A percentile compares a stretch with the other conserved stretches of the same genome.
Evolutionary conservation across 2,888 invertebrate species (phyloP).

Genomic region (Orthonevra nobilis): DNA sequence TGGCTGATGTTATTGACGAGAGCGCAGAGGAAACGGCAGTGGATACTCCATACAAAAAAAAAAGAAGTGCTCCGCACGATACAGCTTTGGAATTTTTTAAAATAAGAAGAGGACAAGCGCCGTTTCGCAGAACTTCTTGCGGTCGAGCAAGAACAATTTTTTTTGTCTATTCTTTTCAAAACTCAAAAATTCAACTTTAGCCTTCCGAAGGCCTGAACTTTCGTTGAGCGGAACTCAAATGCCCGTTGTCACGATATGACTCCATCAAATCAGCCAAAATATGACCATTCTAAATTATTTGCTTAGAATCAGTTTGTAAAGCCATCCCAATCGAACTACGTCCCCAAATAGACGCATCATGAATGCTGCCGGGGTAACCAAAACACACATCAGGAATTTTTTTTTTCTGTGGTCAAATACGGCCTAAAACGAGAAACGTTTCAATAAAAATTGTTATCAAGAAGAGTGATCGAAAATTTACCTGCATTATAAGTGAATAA

Average conservation of each 20-base stretch:
- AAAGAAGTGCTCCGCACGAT: neutral
- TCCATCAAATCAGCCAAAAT: constrained; percentile 9
- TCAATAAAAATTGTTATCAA: neutral
- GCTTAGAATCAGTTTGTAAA: too few species aligned
- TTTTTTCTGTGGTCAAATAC: constrained; percentile 6
- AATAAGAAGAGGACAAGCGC: neutral
- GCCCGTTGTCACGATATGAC: constrained; percentile 11
- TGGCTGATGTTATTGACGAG: too few species aligned
- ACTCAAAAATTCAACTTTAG: too few species aligned
- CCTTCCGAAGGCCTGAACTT: neutral
- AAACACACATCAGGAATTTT: constrained; percentile 4
- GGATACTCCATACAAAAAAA: neutral
- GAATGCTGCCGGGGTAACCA: constrained; percentile 5
- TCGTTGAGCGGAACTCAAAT: neutral
- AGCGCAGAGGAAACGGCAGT: neutral
- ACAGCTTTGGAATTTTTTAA: neutral
- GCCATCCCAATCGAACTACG: neutral
- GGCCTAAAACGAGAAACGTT: neutral
- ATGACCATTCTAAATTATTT: constrained; percentile 1
- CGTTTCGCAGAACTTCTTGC: neutral
- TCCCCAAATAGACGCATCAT: neutral
- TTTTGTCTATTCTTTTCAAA: too few species aligned
- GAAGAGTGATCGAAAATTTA: neutral
- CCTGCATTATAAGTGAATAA: too few species aligned
- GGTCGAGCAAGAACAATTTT: neutral